Evolutionary conservation across 1,140 invertebrate genomes (phyloP), one percentile per base, ranked within the genome.

Genomic region (Drosophila quadrilineata): DNA sequence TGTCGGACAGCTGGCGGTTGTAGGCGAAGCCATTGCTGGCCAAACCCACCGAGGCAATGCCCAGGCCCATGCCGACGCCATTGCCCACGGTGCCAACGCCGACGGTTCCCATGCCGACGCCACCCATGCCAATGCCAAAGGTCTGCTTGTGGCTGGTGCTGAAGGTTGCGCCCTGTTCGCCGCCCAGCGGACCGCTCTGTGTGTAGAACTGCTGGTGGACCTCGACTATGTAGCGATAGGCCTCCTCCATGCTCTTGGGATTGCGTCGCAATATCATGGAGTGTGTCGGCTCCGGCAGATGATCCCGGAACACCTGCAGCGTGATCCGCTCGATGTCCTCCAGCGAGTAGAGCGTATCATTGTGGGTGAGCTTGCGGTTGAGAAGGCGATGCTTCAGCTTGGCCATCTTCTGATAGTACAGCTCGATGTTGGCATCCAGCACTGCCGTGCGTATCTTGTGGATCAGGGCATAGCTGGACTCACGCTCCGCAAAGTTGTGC

Each of bases 211-310:
- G 79, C 14, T 85, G 79, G 12, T 85, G 79, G 8, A 85, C 80
- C 49, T 85, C 79, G 17, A 86, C 80, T 10, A 85, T 86, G 12
- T 85, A 85, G 43, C 80, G 75, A 36, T 85, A 85, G 46, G 79
- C 79, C 41, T 86, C 80, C 80, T 85, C 79, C 79, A 85, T 85
- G 74, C 66, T 79, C 31, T 86, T 86, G 4, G 79, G 80, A 21
- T 85, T 85, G 14, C 79, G 48, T 0, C 79, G 67, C 52, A 85
- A 29, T 16, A 85, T 85, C 79, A 85, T 85, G 5, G 79, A 85
- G 31, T 85, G 80, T 3, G 79, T 85, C 3, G 79, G 79, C 21
- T 85, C 79, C 0, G 79, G 79, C 67, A 85, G 12, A 21, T 85
- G 79, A 38, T 85, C 79, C 0, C 79, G 41, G 21, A 85, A 85